phyloP scores from a whole-genome alignment of 2,797 vertebrate genomes.

The Poecilia velifera region DNA sequence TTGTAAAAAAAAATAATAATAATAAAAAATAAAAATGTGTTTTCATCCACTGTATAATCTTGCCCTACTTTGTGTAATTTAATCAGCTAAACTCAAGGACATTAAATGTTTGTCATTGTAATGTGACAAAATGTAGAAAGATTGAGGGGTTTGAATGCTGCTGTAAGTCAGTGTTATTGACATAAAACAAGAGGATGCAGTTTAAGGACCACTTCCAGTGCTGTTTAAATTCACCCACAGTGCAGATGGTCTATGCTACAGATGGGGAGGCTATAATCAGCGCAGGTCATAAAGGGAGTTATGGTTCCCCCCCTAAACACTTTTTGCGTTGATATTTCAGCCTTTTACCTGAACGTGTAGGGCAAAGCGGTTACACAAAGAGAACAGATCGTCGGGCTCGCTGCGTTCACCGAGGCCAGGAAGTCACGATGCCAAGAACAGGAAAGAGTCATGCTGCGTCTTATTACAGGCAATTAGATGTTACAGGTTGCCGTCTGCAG shows the following conservation, averaged over 20 bases:
- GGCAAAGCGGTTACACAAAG: constrained; percentile 38
- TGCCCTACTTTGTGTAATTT: background rate
- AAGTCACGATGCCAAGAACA: constrained; percentile 59
- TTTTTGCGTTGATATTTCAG: constrained; percentile 55
- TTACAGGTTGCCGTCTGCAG: constrained; percentile 61
- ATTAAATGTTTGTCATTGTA: background rate
- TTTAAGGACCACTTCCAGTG: constrained; percentile 44
- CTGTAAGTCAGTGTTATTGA: constrained; percentile 38
- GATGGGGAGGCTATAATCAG: constrained; percentile 56
- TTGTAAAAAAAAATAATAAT: background rate
- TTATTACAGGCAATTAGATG: constrained; percentile 66
- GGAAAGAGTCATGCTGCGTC: constrained; percentile 56
- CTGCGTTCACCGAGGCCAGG: constrained; percentile 46
- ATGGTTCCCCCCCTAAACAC: constrained; percentile 44
- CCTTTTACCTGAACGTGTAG: constrained; percentile 47
- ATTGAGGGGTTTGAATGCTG: background rate
- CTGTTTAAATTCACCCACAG: constrained; percentile 52
- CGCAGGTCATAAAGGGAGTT: constrained; percentile 62
- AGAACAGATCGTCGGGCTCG: constrained; percentile 38
- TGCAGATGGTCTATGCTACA: constrained; percentile 56
- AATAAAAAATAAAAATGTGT: background rate
- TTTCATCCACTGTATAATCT: background rate
- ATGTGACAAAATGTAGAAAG: background rate
- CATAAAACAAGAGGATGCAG: constrained; percentile 47
- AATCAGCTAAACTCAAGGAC: background rate